Conservation (phyloP, 2,888 invertebrate genomes). For the Ecliptopera silaceata region DNA sequence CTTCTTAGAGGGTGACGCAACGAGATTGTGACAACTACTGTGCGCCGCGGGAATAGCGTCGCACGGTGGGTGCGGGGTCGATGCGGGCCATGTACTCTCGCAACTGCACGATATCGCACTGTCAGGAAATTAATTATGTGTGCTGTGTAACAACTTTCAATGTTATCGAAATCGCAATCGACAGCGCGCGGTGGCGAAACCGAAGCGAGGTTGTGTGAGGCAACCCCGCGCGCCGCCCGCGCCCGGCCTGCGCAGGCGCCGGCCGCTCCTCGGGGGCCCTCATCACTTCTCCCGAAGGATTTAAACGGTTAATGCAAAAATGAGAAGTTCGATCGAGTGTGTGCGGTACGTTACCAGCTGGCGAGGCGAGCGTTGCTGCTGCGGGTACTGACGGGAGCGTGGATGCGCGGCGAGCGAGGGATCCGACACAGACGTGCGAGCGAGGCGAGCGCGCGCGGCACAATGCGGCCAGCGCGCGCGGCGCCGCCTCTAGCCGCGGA, state of each 20-base stretch:
- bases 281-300: conserved; percentile 4
- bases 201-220: conserved; percentile 32
- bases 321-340: conserved; percentile 27
- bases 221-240: conserved; percentile 36
- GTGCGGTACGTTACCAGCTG: conserved; percentile 64
- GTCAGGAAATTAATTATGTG: conserved; percentile 16
- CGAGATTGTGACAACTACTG: background rate
- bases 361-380: conserved; percentile 1
- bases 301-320: background rate
- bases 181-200: conserved; percentile 55
- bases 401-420: conserved; percentile 48
- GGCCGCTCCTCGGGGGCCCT: background rate
- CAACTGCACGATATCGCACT: conserved; percentile 7
- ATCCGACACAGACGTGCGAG: conserved; percentile 63
- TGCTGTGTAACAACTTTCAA: conserved; percentile 40
- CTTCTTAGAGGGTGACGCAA: background rate
- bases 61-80: background rate
- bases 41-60: background rate
- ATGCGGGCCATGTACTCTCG: conserved; percentile 1
- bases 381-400: conserved; percentile 49
- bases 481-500: conserved; percentile 28
- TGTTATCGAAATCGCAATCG: conserved; percentile 58
- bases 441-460: conserved; percentile 62
- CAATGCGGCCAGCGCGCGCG: conserved; percentile 50
- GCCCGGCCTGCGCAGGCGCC: conserved; percentile 39